Base-by-base conservation (phyloP, 2,888 invertebrate species). In the Diploptera punctata region DNA sequence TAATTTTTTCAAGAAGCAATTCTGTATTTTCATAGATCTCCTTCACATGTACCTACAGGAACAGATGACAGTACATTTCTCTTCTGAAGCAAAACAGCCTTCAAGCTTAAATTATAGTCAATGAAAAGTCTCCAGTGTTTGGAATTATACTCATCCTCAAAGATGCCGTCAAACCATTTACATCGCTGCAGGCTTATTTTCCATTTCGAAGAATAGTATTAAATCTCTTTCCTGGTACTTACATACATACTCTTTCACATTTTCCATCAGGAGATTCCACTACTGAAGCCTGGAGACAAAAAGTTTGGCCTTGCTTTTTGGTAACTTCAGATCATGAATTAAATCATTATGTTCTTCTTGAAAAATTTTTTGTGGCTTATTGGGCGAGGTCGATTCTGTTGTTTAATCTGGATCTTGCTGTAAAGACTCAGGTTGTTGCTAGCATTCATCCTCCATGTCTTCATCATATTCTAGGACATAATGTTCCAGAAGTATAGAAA, bases 31-130 rank as follows among this genome's bases (percentile, higher is more conserved):
- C 67, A 67, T 9, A 26, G 24, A 4, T 49, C 47, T 16, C 47
- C 47, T 18, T 26, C 26, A 49, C 47, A 13, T 24, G 21, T 29
- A 10, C 62, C 9, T 29, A 47, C 29, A 67, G 67, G 29, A 47
- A 67, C 29, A 49, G 21, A 52, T 5, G 49, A 5, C n/a, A 7
- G 49, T 24, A 21, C 24, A 7, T 47, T 67, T 21, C 47, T 16
- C n/a, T 67, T 67, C 9, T 67, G 16, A 10, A 67, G 47, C 7
- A 67, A 49, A 67, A 47, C 62, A 24, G 5, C 19, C 18, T 49
- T 62, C 29, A 33, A 16, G 62, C 3, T 26, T 47, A 47, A 67
- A n/a, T 47, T 49, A n/a, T 5, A 67, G 26, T 26, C 2, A 26
- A 24, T 26, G 18, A 67, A 49, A n/a, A 29, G 29, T 49, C n/a